Evolutionary conservation across 2,888 invertebrate species (phyloP).

Genomic region (Tortrix viridana): DNA sequence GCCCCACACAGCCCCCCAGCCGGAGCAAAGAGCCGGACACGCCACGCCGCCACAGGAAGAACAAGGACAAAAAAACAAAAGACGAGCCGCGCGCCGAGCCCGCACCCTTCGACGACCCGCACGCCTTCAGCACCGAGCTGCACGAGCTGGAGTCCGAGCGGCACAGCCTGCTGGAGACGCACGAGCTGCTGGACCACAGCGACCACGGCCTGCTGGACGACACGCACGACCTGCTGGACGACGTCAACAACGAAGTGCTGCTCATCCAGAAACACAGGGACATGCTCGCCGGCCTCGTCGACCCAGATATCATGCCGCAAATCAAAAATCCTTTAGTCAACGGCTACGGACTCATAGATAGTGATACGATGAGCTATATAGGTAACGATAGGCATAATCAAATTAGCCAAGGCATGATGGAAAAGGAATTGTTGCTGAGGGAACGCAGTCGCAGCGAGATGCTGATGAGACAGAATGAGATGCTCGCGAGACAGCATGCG

Average conservation of each 20-base stretch:
- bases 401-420: slow-evolving; percentile 69
- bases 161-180: slow-evolving; percentile 77
- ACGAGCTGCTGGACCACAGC: slow-evolving; percentile 75
- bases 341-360: slow-evolving; percentile 72
- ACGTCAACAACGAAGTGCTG: slow-evolving; percentile 66
- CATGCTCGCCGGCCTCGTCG: slow-evolving; percentile 72
- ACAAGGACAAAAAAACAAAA: slow-evolving; percentile 80
- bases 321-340: slow-evolving; percentile 68
- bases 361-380: slow-evolving; percentile 67
- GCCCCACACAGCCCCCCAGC: slow-evolving; percentile 74
- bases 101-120: too few relatives aligned
- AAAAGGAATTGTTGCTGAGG: slow-evolving; percentile 68
- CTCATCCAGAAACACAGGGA: slow-evolving; percentile 75
- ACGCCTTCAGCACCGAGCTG: slow-evolving; percentile 51
- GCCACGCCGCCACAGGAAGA: slow-evolving; percentile 72
- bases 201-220: slow-evolving; percentile 77
- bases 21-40: slow-evolving; percentile 78
- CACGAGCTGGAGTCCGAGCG: slow-evolving; percentile 80
- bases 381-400: slow-evolving; percentile 73
- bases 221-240: slow-evolving; percentile 70
- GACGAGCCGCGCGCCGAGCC: slow-evolving; percentile 38
- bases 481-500: slow-evolving; percentile 70
- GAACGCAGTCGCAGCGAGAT: slow-evolving; percentile 69
- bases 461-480: slow-evolving; percentile 73
- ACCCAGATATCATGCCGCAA: slow-evolving; percentile 66